Evolutionary conservation across 2,113 vertebrate species (phyloP), one percentile per base, ranked within the genome.

Genomic region (Amphiprion percula): DNA sequence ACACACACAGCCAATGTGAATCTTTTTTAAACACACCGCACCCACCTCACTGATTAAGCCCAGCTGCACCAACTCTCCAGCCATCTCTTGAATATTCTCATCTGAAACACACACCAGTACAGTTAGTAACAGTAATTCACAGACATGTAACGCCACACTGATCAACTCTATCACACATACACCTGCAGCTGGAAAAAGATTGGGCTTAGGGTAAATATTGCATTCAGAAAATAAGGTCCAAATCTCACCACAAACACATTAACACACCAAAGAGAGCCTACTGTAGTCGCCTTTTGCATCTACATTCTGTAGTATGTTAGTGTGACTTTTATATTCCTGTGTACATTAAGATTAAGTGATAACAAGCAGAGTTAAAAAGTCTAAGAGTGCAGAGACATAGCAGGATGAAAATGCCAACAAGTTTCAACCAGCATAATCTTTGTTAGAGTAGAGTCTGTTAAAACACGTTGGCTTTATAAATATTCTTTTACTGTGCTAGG

Each of bases 1-100:
- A 53, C 68, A 65, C 26, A 26, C 58, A 50, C 11, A 10, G 3
- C 0, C n/a, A 58, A n/a, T 9, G 8, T 50, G 8, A 59, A 24
- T 28, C 21, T 47, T 26, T 60, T 55, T 49, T 28, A 33, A 50
- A 68, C 16, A 65, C 10, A 68, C 17, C 41, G 65, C 54, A 30
- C 95, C 81, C 83, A 97, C 97, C 97, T 98, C 97, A 17, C 96
- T 96, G 90, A 98, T 97, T 85, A 98, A 96, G 21, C 96, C 97
- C 76, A 97, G 93, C 90, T 98, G 97, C 49, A 98, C 97, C 90
- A 98, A 91, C 86, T 98, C 97, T 14, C 90, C 95, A 0, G 97
- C 96, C 95, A 98, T 80, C 83, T 97, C 97, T 10, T 96, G 95
- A 90, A 96, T 95, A 82, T 94, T 97, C 86, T 98, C 97, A 94